Conservation (phyloP, 2,797 vertebrate species). For the Sebastes steindachneri region DNA sequence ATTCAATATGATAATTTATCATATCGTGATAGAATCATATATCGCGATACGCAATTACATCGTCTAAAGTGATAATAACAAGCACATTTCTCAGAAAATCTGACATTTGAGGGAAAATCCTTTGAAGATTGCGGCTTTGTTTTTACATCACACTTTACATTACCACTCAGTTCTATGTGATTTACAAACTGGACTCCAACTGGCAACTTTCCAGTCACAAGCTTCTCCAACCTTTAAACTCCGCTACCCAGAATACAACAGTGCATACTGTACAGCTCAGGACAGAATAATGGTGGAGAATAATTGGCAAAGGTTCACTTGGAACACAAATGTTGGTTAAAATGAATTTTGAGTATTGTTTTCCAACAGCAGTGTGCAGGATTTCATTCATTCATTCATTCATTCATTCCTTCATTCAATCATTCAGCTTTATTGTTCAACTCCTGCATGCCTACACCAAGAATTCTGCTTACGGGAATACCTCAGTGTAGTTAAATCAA, state of each 20-base stretch:
- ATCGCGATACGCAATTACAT: neutral
- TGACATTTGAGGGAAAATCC: neutral
- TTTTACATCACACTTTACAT: neutral
- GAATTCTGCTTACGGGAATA: too few species aligned
- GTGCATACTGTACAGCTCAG: neutral
- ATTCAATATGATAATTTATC: neutral
- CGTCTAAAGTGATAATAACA: fast-evolving
- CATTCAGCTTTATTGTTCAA: neutral
- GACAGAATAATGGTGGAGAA: neutral
- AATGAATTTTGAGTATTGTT: neutral
- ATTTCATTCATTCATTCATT: neutral
- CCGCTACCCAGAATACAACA: neutral
- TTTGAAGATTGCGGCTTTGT: neutral
- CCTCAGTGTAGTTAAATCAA: too few species aligned
- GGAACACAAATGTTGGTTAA: neutral
- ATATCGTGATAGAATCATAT: neutral
- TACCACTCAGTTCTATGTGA: neutral
- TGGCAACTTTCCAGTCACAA: neutral
- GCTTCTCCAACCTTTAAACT: neutral
- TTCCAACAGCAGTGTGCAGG: neutral
- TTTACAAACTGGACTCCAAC: neutral
- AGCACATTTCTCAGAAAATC: neutral
- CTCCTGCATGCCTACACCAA: too few species aligned
- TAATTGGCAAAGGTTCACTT: neutral
- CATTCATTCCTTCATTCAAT: neutral